Conservation (phyloP, 2,888 invertebrate genomes). For the Stenoptilia bipunctidactyla region DNA sequence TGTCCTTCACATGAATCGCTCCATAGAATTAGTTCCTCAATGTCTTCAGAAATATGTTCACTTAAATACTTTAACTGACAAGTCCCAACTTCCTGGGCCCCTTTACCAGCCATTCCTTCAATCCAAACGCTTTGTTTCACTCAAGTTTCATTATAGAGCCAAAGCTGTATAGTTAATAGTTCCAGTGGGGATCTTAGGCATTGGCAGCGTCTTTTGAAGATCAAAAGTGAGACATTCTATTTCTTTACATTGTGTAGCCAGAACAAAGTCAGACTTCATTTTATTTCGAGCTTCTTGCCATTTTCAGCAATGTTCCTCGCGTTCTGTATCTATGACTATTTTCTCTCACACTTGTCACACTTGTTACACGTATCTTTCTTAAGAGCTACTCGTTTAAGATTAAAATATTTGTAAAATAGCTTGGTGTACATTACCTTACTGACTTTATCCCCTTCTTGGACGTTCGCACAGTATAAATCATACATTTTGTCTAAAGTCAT, state of each 20-base stretch:
- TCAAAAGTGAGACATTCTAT: conserved; percentile 12
- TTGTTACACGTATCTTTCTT: conserved; percentile 12
- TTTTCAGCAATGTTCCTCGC: conserved; percentile 10
- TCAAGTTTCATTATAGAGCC: conserved; percentile 8
- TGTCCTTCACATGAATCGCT: conserved; percentile 10
- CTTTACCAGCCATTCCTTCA: conserved; percentile 6
- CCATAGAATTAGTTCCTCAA: conserved; percentile 9
- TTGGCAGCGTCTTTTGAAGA: conserved; percentile 8
- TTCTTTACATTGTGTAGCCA: conserved; percentile 12
- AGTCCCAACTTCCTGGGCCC: conserved; percentile 1
- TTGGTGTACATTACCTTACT: conserved; percentile 10
- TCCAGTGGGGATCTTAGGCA: conserved; percentile 8
- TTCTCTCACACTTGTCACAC: conserved; percentile 12
- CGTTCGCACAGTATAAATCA: conserved; percentile 9
- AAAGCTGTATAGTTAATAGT: conserved; percentile 10
- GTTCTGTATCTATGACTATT: conserved; percentile 9
- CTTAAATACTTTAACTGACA: conserved; percentile 5
- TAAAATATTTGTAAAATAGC: conserved; percentile 13
- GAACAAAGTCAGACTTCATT: conserved; percentile 11
- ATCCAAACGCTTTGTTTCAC: conserved; percentile 7
- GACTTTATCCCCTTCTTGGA: conserved; percentile 11
- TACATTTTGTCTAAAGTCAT: conserved; percentile 13
- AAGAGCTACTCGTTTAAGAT: conserved; percentile 14
- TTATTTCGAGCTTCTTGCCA: conserved; percentile 6
- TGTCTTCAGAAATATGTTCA: conserved; percentile 9